Base-by-base conservation (phyloP, 1,140 invertebrate species). In the Drosophila littoralis region DNA sequence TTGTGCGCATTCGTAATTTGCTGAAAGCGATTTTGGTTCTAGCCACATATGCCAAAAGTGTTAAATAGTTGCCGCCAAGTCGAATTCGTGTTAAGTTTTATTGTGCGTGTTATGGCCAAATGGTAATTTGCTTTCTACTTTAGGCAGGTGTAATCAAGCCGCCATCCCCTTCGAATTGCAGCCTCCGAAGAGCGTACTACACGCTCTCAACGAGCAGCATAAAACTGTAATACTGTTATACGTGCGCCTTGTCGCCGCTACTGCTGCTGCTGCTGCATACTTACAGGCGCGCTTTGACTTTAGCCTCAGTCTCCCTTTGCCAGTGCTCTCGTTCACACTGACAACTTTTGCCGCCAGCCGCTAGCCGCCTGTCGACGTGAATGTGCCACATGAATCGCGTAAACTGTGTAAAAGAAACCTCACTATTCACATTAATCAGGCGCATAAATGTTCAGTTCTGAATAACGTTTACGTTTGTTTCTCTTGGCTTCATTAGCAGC, bases 201-300 rank as follows among this genome's bases (percentile, higher is more conserved):
- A 35, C 32, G n/a, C 59, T 64, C 51, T 51, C 45, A 17, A 12
- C 6, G 5, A 33, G 57, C 52, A 38, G 33, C 52, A 40, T 42
- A 17, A 13, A 32, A 40, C 58, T 66, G 50, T 52, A 43, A 17
- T 58, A 59, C 68, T 72, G 60, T 63, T 42, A 64, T 70, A 73
- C 50, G 17, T 7, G 13, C 22, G 58, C 48, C 32, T 52, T 77
- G 15, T n/a, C 13, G 17, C 28, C 43, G 67, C 65, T 83, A 64
- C 74, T 50, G 67, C 65, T 83, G 64, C 74, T 84, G 82, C 75
- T 84, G 67, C 77, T 84, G 78, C 78, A 85, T 86, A 86, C 79
- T 86, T 88, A 77, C 58, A 68, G 76, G 75, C 70, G 65, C 43
- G 58, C 58, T 22, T 22, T 10, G 13, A 48, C 52, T 50, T 43